Base-by-base conservation (phyloP, 2,113 vertebrate genomes). In the Oryzias javanicus region DNA sequence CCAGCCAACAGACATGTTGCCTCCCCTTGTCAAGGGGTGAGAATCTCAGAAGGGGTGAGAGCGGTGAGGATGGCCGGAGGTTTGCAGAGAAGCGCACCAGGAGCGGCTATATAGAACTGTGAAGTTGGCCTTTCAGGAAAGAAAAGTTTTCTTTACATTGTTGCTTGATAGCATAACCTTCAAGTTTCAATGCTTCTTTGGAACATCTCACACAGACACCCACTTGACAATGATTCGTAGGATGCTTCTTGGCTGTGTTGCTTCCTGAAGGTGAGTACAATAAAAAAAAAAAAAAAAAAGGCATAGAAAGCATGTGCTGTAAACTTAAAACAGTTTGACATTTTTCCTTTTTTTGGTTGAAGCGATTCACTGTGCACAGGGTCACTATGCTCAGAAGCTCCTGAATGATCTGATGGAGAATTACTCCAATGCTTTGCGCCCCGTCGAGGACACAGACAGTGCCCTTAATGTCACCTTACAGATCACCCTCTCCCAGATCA, bases 401-500 rank as follows among this genome's bases (percentile, higher is more conserved):
- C 92, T 99, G 71, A 93, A 88, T 3, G 92, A 98, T 60, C 85
- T 99, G 74, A 97, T 97, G 91, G 93, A 96, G 88, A 92, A 94
- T 70, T 99, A 99, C 70, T 95, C 94, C 55, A 96, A 88, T 42
- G 96, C 96, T 52, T 86, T 99, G 42, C 90, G 94, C 60, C 97
- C 97, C 0, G 96, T 99, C 48, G 95, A 97, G 64, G 96, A 99
- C 71, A 99, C 96, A 17, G 97, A 99, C 79, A 89, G 90, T 77
- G 94, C 95, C 8, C 82, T 99, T 40, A 99, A 99, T 19, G 95
- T 99, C 78, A 98, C 95, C 0, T 88, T 99, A 78, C 95, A 96
- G 90, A 94, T 99, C 73, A 98, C 97, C 0, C 90, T 99, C 53
- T 98, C 95, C 47, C 97, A 99, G 85, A 98, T 99, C 81, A 99